Conservation (phyloP, 2,888 invertebrate species). For the Blastobasis adustella region DNA sequence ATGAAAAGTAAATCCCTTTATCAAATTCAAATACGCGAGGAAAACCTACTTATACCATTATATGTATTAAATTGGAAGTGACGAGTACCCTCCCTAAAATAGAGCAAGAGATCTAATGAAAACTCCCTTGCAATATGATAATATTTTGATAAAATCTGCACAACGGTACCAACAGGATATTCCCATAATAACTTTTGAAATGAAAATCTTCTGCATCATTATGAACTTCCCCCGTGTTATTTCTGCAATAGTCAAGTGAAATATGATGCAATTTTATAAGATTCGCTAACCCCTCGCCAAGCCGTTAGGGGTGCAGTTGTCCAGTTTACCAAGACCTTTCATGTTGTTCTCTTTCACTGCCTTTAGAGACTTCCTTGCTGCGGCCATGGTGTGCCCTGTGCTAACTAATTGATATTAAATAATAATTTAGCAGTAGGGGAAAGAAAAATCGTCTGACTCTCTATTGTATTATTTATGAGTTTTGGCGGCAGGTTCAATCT, state of each 20-base stretch:
- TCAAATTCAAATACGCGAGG: too few species aligned
- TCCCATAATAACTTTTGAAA: slow-evolving; percentile 1
- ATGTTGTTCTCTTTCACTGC: slow-evolving; percentile 15
- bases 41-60: too few species aligned
- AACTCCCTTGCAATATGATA: too few species aligned
- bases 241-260: slow-evolving; percentile 19
- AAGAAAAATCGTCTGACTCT: slow-evolving; percentile 17
- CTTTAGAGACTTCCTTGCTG: slow-evolving; percentile 12
- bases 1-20: too few species aligned
- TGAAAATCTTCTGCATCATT: slow-evolving; percentile 6
- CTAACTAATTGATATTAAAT: slow-evolving; percentile 51
- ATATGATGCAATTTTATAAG: slow-evolving; percentile 24
- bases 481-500: slow-evolving; percentile 15
- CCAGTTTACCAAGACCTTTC: slow-evolving; percentile 1
- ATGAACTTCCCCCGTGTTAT: slow-evolving; percentile 16
- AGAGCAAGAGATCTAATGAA: too few species aligned
- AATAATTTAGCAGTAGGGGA: slow-evolving; percentile 34
- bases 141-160: too few species aligned
- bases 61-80: too few species aligned
- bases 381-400: slow-evolving; percentile 19
- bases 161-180: neutral
- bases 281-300: slow-evolving; percentile 12
- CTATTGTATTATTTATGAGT: slow-evolving; percentile 32
- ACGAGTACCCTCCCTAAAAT: too few species aligned
- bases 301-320: slow-evolving; percentile 10